Conservation (phyloP, 1,140 invertebrate genomes). For the Halictus rubicundus region DNA sequence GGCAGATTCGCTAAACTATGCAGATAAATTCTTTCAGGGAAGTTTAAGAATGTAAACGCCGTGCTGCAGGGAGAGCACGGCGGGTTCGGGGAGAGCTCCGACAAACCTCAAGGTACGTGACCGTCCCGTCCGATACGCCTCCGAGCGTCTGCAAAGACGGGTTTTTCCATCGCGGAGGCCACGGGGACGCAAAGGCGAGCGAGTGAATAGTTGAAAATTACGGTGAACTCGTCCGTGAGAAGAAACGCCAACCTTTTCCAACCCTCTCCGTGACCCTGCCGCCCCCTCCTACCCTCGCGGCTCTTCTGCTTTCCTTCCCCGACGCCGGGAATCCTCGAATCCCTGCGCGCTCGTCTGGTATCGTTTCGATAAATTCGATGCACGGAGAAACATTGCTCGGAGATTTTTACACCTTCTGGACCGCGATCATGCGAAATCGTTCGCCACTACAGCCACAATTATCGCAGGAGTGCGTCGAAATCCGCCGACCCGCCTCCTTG, state of each 20-base stretch:
- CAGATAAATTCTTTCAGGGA: not conserved
- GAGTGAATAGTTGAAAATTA: constrained; percentile 67
- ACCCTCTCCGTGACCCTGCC: not conserved
- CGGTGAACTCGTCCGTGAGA: constrained; percentile 52
- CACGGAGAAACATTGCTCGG: too few species aligned
- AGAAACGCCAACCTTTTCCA: constrained; percentile 37
- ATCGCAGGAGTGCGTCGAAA: too few species aligned
- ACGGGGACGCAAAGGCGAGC: constrained; percentile 36
- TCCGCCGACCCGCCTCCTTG: too few species aligned
- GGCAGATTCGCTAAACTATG: not conserved
- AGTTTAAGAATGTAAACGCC: not conserved
- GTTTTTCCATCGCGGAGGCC: constrained; percentile 21
- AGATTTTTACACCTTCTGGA: too few species aligned
- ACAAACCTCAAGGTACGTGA: not conserved
- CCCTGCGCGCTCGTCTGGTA: not conserved
- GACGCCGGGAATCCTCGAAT: not conserved
- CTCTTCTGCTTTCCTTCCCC: not conserved
- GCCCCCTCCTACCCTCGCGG: too few species aligned
- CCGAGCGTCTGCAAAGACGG: not conserved
- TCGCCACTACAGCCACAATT: too few species aligned
- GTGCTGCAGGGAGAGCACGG: not conserved
- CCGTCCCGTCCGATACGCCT: constrained; percentile 4
- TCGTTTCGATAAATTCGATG: not conserved
- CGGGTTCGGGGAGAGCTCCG: not conserved
- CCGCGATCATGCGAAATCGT: too few species aligned